Evolutionary conservation across 2,797 vertebrate genomes (phyloP).

Genomic region (Jordanella pulchra): DNA sequence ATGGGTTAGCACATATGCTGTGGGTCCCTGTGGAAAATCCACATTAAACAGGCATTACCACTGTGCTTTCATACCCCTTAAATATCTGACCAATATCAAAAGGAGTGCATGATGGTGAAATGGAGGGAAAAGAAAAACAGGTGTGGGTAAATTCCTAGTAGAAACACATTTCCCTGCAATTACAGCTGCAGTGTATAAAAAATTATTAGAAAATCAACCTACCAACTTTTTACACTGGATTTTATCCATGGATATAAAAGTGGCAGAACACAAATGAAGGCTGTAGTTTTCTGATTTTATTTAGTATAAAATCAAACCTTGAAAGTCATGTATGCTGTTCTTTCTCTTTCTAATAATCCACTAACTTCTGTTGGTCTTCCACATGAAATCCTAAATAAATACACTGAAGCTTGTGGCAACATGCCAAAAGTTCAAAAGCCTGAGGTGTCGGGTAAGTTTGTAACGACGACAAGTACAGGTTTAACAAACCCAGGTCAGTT

Average conservation of each 20-base stretch:
- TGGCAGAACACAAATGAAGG: too few relatives aligned
- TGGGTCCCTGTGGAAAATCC: slow-evolving; percentile 83
- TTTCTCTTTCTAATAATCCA: too few relatives aligned
- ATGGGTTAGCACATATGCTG: slow-evolving; percentile 88
- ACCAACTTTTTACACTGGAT: too few relatives aligned
- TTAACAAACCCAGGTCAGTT: slow-evolving; percentile 27
- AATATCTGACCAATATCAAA: not conserved
- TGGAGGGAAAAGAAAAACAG: not conserved
- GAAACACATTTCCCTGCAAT: not conserved
- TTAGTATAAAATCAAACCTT: too few relatives aligned
- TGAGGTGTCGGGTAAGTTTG: not conserved
- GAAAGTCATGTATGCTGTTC: too few relatives aligned
- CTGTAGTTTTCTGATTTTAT: too few relatives aligned
- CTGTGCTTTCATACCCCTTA: not conserved
- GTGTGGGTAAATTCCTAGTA: not conserved
- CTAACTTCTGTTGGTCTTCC: too few relatives aligned
- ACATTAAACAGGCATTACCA: not conserved
- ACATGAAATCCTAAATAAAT: not conserved
- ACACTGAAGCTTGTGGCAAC: not conserved
- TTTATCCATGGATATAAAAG: too few relatives aligned
- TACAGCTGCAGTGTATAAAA: too few relatives aligned
- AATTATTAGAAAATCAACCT: too few relatives aligned
- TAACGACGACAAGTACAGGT: too few relatives aligned
- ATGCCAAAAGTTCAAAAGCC: not conserved
- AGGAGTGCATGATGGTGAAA: not conserved